These are phyloP conservation scores for Lycophotia porphyrea DNA, from an alignment of 2,888 invertebrate genomes.

Conservation along the genomic window DNA sequence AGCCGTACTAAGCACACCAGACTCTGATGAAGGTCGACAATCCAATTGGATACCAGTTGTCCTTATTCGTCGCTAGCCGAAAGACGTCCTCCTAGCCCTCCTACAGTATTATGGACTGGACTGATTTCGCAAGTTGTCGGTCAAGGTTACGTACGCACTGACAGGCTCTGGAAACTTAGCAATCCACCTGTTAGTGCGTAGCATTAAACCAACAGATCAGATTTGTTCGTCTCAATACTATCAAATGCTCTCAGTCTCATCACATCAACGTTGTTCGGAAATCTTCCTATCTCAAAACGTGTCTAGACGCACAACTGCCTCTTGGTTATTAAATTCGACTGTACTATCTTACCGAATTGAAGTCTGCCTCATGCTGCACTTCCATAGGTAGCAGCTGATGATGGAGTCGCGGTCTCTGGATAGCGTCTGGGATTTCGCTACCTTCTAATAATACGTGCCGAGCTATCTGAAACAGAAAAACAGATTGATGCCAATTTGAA, in stretches of 20 bases:
- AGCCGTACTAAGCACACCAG: not conserved
- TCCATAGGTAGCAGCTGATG: conserved; percentile 96
- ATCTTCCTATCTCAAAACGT: not conserved
- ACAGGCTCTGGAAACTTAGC: not conserved
- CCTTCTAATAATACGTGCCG: conserved; percentile 92
- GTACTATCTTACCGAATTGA: conserved; percentile 86
- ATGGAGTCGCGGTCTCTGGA: conserved; percentile 94
- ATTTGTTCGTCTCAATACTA: not conserved
- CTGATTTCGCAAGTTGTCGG: not conserved
- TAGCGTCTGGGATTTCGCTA: conserved; percentile 91
- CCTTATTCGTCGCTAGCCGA: not conserved
- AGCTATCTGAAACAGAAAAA: conserved; percentile 87
- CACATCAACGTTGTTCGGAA: not conserved
- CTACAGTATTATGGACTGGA: not conserved
- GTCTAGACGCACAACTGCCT: not conserved
- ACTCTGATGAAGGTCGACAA: not conserved
- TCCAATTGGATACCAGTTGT: not conserved
- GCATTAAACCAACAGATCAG: not conserved
- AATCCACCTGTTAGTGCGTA: not conserved
- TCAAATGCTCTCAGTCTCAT: not conserved
- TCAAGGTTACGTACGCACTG: not conserved
- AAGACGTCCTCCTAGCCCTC: not conserved
- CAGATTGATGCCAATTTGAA: not conserved
- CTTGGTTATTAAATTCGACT: not conserved
- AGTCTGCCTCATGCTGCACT: conserved; percentile 92